Conservation (phyloP, 2,888 invertebrate species). For the Holacanthella duospinosa region DNA sequence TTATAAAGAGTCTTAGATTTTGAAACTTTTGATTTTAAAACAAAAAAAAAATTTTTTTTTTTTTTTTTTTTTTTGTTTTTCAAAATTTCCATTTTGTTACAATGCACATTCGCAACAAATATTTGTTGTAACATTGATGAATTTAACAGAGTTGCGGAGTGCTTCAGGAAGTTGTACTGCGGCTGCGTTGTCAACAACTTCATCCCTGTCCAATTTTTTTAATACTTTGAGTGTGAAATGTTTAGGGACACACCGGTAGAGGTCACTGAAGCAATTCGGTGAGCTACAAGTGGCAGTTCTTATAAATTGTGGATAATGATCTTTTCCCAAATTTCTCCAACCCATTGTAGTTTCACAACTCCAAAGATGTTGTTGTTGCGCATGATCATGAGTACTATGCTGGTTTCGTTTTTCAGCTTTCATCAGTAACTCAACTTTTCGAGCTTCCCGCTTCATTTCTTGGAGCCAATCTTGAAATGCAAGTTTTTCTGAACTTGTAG, state of each 20-base stretch:
- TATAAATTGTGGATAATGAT: not conserved
- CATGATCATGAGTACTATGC: not conserved
- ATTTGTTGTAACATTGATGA: not conserved
- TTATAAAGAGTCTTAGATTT: too few species aligned
- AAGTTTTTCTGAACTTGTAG: not conserved
- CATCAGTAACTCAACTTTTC: not conserved
- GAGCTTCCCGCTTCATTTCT: not conserved
- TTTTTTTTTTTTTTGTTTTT: too few species aligned
- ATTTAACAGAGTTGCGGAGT: not conserved
- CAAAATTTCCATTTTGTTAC: too few species aligned
- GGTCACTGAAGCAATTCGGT: not conserved
- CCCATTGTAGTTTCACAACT: not conserved
- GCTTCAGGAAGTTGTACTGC: not conserved
- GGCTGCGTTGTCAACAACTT: not conserved
- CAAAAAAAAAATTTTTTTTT: too few species aligned
- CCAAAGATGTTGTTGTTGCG: not conserved
- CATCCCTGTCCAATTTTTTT: not conserved
- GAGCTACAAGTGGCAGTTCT: not conserved
- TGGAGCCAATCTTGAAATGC: not conserved
- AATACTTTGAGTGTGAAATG: not conserved
- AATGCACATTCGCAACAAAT: not conserved
- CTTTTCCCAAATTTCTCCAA: not conserved
- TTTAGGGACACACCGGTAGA: not conserved
- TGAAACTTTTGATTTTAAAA: too few species aligned
- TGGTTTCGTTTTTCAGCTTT: not conserved